Evolutionary conservation across 2,113 vertebrate species (phyloP).

Genomic region (Oryzias woworae): DNA sequence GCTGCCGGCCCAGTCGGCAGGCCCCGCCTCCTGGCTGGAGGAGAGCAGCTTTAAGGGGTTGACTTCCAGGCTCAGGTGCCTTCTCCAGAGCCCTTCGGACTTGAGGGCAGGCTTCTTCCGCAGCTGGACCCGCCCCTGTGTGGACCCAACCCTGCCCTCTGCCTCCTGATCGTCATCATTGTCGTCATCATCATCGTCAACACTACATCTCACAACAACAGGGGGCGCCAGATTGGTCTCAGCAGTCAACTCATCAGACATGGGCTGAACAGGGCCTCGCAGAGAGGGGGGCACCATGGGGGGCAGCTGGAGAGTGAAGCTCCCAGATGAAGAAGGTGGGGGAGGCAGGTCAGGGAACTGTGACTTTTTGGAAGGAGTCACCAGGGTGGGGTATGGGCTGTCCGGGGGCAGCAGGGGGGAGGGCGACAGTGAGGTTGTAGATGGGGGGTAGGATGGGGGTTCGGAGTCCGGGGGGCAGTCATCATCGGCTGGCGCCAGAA

Average conservation of each 20-base stretch:
- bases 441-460: constrained; percentile 73
- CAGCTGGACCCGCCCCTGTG: constrained; percentile 68
- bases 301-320: constrained; percentile 89
- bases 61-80: constrained; percentile 88
- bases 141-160: constrained; percentile 14
- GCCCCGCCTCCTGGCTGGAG: constrained; percentile 70
- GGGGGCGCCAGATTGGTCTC: constrained; percentile 80
- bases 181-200: constrained; percentile 17
- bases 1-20: constrained; percentile 65
- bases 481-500: constrained; percentile 88
- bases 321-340: constrained; percentile 77
- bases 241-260: constrained; percentile 71
- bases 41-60: constrained; percentile 85
- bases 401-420: constrained; percentile 88
- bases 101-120: constrained; percentile 75
- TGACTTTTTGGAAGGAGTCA: constrained; percentile 82
- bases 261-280: constrained; percentile 76
- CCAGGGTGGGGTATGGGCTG: constrained; percentile 80
- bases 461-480: constrained; percentile 76
- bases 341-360: constrained; percentile 83
- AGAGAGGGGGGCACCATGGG: constrained; percentile 82
- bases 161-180: constrained; percentile 23
- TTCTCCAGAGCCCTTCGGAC: constrained; percentile 86
- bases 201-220: constrained; percentile 46
- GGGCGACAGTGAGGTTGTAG: constrained; percentile 86